These are phyloP conservation scores for Holothuria scabra DNA, from an alignment of 53 echinoderm and acorn worm genomes.

Conservation along the genomic window DNA sequence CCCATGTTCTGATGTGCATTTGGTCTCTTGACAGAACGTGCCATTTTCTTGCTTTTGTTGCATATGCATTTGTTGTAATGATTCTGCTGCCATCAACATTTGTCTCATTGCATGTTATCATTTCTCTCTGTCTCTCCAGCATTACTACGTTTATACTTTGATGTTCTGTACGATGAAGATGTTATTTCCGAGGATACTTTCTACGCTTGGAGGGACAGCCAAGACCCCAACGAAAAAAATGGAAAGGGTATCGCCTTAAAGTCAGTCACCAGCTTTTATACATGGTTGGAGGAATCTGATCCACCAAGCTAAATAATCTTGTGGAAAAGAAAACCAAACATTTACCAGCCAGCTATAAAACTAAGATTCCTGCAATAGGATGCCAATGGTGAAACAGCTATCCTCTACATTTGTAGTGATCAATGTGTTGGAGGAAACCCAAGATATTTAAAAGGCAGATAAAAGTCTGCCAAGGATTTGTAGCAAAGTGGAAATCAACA, in stretches of 20 bases:
- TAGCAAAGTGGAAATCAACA: not conserved
- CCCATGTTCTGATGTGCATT: too few species aligned
- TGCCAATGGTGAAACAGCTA: not conserved
- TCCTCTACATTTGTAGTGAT: too few species aligned
- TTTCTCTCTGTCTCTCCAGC: constrained; percentile 48
- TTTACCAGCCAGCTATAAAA: too few species aligned
- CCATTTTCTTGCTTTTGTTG: too few species aligned
- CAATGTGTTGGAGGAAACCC: too few species aligned
- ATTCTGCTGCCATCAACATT: not conserved
- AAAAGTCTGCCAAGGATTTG: not conserved
- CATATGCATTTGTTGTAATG: not conserved
- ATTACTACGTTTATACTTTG: constrained; percentile 82
- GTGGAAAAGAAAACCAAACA: not conserved
- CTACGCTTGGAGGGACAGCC: constrained; percentile 78
- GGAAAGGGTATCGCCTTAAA: constrained; percentile 93
- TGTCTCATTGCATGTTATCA: not conserved
- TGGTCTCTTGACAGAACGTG: too few species aligned
- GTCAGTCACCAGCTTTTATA: constrained; percentile 88
- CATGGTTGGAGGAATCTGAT: constrained; percentile 81
- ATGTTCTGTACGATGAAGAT: constrained; percentile 92
- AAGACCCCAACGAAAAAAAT: constrained; percentile 69
- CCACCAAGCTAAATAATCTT: constrained; percentile 19
- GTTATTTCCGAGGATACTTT: constrained; percentile 87
- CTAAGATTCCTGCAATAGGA: too few species aligned
- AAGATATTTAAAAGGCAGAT: too few species aligned